Conservation (phyloP, 2,113 vertebrate species). For the Anarrhichthys ocellatus region DNA sequence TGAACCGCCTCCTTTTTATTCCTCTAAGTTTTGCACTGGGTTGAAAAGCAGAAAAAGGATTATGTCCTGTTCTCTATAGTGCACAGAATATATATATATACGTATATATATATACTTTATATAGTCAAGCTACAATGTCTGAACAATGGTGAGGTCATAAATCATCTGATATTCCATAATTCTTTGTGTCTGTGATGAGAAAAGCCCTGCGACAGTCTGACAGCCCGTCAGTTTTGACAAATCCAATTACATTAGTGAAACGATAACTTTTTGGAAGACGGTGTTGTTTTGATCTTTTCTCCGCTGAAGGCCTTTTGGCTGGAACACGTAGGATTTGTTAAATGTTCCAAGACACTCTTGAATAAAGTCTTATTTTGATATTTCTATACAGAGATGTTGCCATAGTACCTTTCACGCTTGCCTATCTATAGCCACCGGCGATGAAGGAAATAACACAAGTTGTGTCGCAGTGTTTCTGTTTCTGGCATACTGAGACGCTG, state of each 20-base stretch:
- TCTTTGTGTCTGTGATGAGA: conserved; percentile 20
- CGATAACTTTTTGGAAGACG: conserved; percentile 23
- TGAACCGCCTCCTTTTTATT: not conserved
- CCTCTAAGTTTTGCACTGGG: conserved; percentile 2
- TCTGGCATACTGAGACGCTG: not conserved
- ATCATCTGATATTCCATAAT: conserved; percentile 24
- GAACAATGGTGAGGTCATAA: conserved; percentile 20
- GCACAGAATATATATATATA: conserved; percentile 1
- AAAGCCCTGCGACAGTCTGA: conserved; percentile 1
- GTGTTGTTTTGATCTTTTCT: conserved; percentile 36
- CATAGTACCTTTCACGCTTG: conserved; percentile 19
- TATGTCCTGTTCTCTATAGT: not conserved
- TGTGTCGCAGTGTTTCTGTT: conserved; percentile 24
- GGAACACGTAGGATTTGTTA: conserved; percentile 22
- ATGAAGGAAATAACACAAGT: conserved; percentile 17
- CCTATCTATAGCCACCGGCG: conserved; percentile 12
- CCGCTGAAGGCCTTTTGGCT: conserved; percentile 17
- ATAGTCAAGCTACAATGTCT: not conserved
- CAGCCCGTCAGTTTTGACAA: conserved; percentile 22
- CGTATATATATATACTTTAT: not conserved
- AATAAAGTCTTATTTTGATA: conserved; percentile 28
- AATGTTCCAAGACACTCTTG: conserved; percentile 23
- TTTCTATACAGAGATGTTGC: conserved; percentile 26
- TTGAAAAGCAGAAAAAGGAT: not conserved
- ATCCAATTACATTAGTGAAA: conserved; percentile 31